These are phyloP conservation scores for Eclectus roratus DNA, from an alignment of 2,113 vertebrate genomes.

Conservation along the genomic window DNA sequence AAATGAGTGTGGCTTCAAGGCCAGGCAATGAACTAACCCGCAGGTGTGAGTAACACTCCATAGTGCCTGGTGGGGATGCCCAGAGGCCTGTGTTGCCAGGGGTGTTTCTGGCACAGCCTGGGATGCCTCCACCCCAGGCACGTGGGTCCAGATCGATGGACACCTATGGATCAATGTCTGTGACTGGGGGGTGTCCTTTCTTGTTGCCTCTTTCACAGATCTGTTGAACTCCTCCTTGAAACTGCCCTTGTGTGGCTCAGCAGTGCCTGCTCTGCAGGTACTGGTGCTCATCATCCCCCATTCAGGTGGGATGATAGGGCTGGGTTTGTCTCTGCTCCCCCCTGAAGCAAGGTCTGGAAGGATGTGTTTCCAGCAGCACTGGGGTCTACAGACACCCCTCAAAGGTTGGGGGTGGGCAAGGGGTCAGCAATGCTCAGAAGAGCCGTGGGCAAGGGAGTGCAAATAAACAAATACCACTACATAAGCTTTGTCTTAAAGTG, in stretches of 20 bases:
- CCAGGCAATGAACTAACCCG: no score
- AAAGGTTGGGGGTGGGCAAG: not conserved
- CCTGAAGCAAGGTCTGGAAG: not conserved
- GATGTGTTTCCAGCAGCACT: rapidly evolving
- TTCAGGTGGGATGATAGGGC: rapidly evolving
- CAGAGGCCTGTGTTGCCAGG: not conserved
- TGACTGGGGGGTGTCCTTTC: not conserved
- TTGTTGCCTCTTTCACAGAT: no score
- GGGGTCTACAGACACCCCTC: not conserved
- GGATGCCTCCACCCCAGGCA: rapidly evolving
- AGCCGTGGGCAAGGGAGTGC: not conserved
- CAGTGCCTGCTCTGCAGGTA: no score
- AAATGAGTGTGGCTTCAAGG: not conserved
- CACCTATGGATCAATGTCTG: not conserved
- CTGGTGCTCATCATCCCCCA: rapidly evolving
- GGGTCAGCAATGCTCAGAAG: rapidly evolving
- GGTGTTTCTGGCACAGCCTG: rapidly evolving
- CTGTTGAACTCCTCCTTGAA: not conserved
- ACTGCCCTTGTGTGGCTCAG: rapidly evolving
- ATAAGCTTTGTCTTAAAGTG: rapidly evolving
- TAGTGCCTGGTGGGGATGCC: not conserved
- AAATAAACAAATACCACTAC: not conserved
- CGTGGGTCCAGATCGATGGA: rapidly evolving
- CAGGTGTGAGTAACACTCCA: rapidly evolving
- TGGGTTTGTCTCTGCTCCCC: not conserved